Conservation (phyloP, 1,140 invertebrate genomes). For the Lamellibrachia luymesi region DNA sequence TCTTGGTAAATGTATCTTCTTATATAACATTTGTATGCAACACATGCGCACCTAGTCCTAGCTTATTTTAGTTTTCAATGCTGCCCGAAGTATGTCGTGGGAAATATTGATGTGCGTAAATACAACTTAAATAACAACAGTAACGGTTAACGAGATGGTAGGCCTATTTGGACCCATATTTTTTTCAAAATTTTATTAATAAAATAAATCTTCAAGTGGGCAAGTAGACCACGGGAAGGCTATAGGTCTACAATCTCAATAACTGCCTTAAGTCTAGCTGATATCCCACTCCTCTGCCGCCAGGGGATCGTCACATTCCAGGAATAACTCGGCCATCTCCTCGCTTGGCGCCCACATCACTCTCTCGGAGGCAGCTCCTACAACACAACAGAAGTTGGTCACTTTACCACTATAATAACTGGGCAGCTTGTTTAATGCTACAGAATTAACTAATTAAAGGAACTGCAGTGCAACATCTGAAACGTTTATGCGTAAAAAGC, state of each 20-base stretch:
- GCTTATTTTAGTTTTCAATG: no score
- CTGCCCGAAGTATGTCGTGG: no score
- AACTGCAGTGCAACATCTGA: background rate
- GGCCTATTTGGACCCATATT: background rate
- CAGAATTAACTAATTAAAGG: no score
- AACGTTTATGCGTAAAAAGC: background rate
- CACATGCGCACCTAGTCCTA: no score
- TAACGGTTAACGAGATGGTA: background rate
- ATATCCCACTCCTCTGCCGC: background rate
- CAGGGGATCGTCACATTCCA: background rate
- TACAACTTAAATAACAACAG: background rate
- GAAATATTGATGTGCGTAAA: no score
- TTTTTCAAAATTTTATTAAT: background rate
- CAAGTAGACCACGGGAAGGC: background rate
- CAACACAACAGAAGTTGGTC: background rate
- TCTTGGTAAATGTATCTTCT: no score
- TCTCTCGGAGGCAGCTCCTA: background rate
- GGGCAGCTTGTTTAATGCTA: no score
- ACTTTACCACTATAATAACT: background rate
- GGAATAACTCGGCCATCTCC: background rate
- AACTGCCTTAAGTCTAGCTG: background rate
- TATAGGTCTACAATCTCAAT: background rate
- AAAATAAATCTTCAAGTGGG: background rate
- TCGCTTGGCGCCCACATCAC: background rate
- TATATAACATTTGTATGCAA: no score